A percentile compares a stretch with the other conserved stretches of the same genome.
phyloP scores from a whole-genome alignment of 2,888 invertebrate genomes.

The Diaprepes abbreviatus region DNA sequence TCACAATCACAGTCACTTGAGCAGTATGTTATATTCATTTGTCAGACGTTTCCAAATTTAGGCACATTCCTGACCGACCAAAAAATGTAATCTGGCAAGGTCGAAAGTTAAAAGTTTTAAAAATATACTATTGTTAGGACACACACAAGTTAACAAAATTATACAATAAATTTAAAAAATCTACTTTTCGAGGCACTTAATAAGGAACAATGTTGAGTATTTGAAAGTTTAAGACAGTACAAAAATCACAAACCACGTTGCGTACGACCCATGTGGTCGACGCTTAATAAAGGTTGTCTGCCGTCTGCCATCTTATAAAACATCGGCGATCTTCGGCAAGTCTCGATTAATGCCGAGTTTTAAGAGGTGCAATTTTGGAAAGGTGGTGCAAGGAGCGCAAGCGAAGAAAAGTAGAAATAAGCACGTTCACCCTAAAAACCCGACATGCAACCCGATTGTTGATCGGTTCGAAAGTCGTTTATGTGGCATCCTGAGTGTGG shows the following conservation, averaged over 20 bases:
- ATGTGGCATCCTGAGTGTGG: conserved; percentile 1
- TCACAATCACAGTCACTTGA: conserved; percentile 44
- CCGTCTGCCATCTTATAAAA: conserved; percentile 60
- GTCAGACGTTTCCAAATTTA: conserved; percentile 39
- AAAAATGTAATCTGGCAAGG: conserved; percentile 17
- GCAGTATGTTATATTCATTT: conserved; percentile 16
- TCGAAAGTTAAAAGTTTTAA: conserved; percentile 9
- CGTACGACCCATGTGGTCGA: conserved; percentile 69
- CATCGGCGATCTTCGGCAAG: conserved; percentile 54
- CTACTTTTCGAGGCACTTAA: conserved; percentile 29
- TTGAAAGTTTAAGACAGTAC: conserved; percentile 7
- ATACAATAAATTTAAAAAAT: conserved; percentile 12
- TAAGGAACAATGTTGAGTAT: conserved; percentile 38
- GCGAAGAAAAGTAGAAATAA: conserved; percentile 23
- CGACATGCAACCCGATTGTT: conserved; percentile 6
- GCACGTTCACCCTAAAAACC: conserved; percentile 7
- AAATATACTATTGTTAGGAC: background rate
- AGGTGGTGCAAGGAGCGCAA: conserved; percentile 30
- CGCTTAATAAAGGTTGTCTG: conserved; percentile 65
- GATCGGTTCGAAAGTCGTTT: conserved; percentile 6
- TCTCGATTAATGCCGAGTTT: conserved; percentile 35
- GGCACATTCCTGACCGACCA: conserved; percentile 30
- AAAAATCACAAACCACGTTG: conserved; percentile 62
- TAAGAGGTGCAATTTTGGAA: conserved; percentile 33
- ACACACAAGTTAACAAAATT: background rate